A percentile compares a stretch with the other conserved stretches of the same genome.
Conservation (phyloP, 1,140 invertebrate species). For the Lithobius niger region DNA sequence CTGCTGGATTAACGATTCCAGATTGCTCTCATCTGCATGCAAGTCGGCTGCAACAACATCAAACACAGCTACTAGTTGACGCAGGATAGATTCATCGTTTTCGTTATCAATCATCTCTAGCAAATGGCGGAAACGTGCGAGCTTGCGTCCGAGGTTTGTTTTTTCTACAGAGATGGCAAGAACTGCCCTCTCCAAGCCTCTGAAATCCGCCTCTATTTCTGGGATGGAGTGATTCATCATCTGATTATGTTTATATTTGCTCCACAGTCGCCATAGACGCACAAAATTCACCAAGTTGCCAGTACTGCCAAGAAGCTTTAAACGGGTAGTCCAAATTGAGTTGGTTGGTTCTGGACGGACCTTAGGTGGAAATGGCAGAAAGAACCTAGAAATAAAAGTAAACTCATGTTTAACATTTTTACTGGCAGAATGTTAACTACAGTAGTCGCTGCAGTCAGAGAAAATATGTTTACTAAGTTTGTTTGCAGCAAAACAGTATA, state of each 20-base stretch:
- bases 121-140: neutral
- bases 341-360: conserved; percentile 4
- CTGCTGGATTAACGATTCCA: neutral
- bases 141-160: neutral
- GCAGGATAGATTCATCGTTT: neutral
- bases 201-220: neutral
- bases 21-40: neutral
- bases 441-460: too few relatives aligned
- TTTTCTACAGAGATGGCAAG: neutral
- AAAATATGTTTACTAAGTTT: too few relatives aligned
- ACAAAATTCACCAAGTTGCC: neutral
- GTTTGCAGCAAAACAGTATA: too few relatives aligned
- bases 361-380: too few relatives aligned
- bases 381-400: too few relatives aligned
- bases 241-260: neutral
- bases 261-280: conserved; percentile 1
- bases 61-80: neutral
- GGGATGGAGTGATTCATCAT: neutral
- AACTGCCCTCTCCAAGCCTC: neutral
- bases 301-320: neutral
- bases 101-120: neutral
- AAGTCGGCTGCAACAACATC: neutral
- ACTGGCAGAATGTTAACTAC: too few relatives aligned
- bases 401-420: too few relatives aligned
- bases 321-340: neutral